phyloP scores from a whole-genome alignment of 1,140 invertebrate species.

The Brachionus rubens region DNA sequence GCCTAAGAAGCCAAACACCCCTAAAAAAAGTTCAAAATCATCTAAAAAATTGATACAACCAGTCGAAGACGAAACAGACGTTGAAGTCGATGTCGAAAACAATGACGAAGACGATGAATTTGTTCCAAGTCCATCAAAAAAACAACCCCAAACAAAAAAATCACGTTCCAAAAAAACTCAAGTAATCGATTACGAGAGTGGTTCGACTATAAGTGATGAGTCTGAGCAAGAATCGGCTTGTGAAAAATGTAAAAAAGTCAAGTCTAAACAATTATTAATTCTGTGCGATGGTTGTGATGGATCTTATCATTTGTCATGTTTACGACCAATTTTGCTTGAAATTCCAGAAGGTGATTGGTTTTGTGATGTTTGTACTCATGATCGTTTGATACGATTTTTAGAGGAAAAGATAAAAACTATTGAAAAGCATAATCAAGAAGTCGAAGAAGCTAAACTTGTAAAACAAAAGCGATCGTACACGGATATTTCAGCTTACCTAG shows the following conservation, averaged over 20 bases:
- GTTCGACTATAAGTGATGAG: conserved; percentile 22
- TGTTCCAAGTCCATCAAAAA: background rate
- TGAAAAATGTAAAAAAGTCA: conserved; percentile 11
- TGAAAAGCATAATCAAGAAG: conserved; percentile 1
- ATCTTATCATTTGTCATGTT: conserved; percentile 89
- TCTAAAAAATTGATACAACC: background rate
- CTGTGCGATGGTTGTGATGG: conserved; percentile 88
- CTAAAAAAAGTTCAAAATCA: background rate
- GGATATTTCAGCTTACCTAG: conserved; percentile 2
- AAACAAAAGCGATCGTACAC: background rate
- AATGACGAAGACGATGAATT: conserved; percentile 17
- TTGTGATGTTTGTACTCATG: conserved; percentile 80
- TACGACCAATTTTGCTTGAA: conserved; percentile 80
- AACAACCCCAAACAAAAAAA: background rate
- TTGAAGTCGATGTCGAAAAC: background rate
- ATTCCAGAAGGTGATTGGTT: conserved; percentile 95
- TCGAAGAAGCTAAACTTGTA: background rate
- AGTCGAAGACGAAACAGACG: background rate
- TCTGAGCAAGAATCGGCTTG: conserved; percentile 25
- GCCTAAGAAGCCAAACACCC: background rate
- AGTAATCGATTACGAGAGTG: background rate
- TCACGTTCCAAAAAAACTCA: background rate
- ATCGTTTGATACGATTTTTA: background rate
- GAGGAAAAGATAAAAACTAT: conserved; percentile 10
- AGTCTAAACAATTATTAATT: conserved; percentile 55